Base-by-base conservation (phyloP, 92 coral and sea anemone species). In the Siderastrea radians region DNA sequence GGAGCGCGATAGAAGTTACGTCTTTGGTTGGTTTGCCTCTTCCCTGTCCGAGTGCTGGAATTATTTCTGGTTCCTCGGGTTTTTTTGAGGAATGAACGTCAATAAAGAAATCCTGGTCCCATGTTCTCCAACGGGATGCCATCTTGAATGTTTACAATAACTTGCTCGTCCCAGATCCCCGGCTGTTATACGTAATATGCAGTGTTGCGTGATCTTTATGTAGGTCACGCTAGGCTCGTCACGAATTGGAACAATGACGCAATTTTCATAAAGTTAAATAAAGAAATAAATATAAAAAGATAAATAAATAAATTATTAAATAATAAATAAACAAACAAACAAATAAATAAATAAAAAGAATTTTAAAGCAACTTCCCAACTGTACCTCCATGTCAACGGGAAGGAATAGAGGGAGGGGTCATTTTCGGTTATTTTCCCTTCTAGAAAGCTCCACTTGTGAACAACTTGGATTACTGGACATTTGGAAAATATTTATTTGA, bases 81-180 rank as follows among this genome's bases (percentile, higher is more conserved):
- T 50, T 61, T 75, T 83, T 80, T 16, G 92, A 87, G 49, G 90
- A 68, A 62, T 81, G 90, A 12, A 79, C 84, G 58, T 91, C 94
- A 49, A 77, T 91, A 52, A 87, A 91, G 50, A 48, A 87, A 19
- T 91, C 94, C 14, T 53, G n/a, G n/a, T 91, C 94, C 94, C 94
- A 87, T 1, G 94, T 91, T 55, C 91, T 70, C 91, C 94, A 91
- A 2, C 91, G 77, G 43, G 94, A 87, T 8, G 92, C 94, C 88
- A 85, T 78, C 45, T 55, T 82, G 61, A 79, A 62, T 62, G 83
- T 79, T 79, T 79, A 79, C 72, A 64, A 77, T 16, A 59, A 17
- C 38, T 16, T 48, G 9, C 64, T 68, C 19, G 64, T 65, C 43
- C 67, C 82, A 63, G 66, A 3, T 57, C 58, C 43, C 72, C 5